Percentiles rank a stretch among this genome's conserved stretches.
phyloP scores from a whole-genome alignment of 2,888 invertebrate genomes.

The Drosophila paramelanica region DNA sequence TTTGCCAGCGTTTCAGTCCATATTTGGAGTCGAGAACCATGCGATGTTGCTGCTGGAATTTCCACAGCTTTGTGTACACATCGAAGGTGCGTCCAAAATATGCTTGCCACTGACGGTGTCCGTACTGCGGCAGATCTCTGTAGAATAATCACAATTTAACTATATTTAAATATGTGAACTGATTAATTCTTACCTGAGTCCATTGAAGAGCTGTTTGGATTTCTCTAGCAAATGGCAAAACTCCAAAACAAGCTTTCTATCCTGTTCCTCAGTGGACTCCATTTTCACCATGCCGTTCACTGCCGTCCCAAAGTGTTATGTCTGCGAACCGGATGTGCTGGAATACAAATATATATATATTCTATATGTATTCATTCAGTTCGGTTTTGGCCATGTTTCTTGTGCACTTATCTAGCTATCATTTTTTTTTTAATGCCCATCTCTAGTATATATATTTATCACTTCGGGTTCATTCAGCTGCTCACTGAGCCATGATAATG shows the following conservation, averaged over 20 bases:
- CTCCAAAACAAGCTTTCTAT: conserved; percentile 96
- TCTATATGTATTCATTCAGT: conserved; percentile 16
- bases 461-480: conserved; percentile 63
- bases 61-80: conserved; percentile 98
- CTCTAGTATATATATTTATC: conserved; percentile 33
- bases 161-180: not conserved
- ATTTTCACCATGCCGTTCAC: conserved; percentile 89
- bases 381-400: conserved; percentile 1
- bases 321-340: conserved; percentile 81
- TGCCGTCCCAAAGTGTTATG: conserved; percentile 83
- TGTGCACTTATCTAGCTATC: conserved; percentile 9
- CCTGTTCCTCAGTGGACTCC: conserved; percentile 93
- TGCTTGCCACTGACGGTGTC: conserved; percentile 98
- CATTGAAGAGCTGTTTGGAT: conserved; percentile 98
- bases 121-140: conserved; percentile 98
- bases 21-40: conserved; percentile 95
- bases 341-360: conserved; percentile 22
- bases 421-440: conserved; percentile 18
- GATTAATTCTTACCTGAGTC: conserved; percentile 89
- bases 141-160: not conserved
- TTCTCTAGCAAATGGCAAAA: conserved; percentile 98
- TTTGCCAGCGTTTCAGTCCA: conserved; percentile 98
- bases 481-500: conserved; percentile 55
- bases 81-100: conserved; percentile 99
- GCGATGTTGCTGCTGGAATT: conserved; percentile 98